Evolutionary conservation across 2,888 invertebrate species (phyloP), one percentile per base, ranked within the genome.

Genomic region (Cheilosia pagana): DNA sequence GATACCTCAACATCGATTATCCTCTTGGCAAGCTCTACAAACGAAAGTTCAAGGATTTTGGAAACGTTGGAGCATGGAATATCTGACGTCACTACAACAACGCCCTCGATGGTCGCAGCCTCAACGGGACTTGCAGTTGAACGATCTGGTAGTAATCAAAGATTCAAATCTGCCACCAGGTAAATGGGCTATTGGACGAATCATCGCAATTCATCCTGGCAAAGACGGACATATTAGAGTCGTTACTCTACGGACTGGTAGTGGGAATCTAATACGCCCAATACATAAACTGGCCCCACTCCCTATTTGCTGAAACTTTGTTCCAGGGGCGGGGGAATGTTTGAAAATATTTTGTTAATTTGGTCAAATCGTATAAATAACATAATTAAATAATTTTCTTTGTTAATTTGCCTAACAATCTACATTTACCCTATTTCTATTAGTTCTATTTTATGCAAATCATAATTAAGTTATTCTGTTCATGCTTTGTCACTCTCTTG

Each of bases 281-380:
- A 45, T 62, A 0, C 45, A 45, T 23, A 62, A 62, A 23, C 3
- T 45, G 12, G 43, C 45, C 1, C 12, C 25, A 45, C 19, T 62
- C 3, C 60, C 60, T 19, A 28, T 45, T 8, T 28, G 5, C 60
- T 28, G 60, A 62, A 62, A 62, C 43, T 23, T 6, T 23, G 23
- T 60, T 60, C 25, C 57, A 60, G 41, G 59, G 43, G 59, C 25
- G 59, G 60, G 23, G 60, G 60, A 28, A 62, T 59, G 14, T 48
- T 48, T 48, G 12, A 48, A 6, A 48, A 21, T 48, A 52, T 52
- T 5, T 45, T 1, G 1, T 45, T 19, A 45, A 45, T 16, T 19
- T n/a, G n/a, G n/a, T n/a, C n/a, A n/a, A n/a, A n/a, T n/a, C n/a
- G n/a, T n/a, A n/a, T n/a, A n/a, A n/a, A n/a, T n/a, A n/a, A n/a